Base-by-base conservation (phyloP, 1,140 invertebrate genomes). In the Philotrypesis tridentata region DNA sequence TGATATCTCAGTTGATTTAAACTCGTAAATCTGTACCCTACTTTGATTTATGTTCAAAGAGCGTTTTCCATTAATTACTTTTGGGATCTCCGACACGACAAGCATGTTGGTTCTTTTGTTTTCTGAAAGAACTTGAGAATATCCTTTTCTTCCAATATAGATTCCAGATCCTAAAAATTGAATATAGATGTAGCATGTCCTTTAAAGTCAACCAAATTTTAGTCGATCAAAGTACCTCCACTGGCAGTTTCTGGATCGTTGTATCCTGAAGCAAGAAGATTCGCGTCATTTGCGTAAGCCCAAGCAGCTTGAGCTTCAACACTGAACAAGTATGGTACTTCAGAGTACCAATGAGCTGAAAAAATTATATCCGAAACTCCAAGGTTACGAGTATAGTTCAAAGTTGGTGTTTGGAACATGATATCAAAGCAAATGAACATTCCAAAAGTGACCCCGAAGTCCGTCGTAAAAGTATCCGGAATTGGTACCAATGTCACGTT, bases 371-470 rank as follows among this genome's bases (percentile, higher is more conserved):
- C 95, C 5, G 92, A 94, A 1, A 97, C 87, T 0, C 91, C 89
- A 9, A 90, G 80, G 33, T 93, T 89, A 29, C 92, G 84, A 0
- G 95, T 92, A 1, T 96, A 86, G 33, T 91, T 86, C 8, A 93
- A 85, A 0, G 93, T 90, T 0, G 96, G 96, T 5, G 92, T 87
- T 65, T 93, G 85, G 86, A 95, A 95, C 1, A 97, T 83, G 27
- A 97, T 92, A 87, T 98, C 96, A 84, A 96, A 96, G 83, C 96
- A 96, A 75, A 94, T 95, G 29, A 97, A 92, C 1, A 94, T 90
- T 1, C 96, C 97, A 87, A 98, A 98, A 21, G 92, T 95, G 0
- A 97, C 96, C 6, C 95, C 95, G 86, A 97, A 98, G 88, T 97
- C 96, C 0, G 97, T 97, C 7, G 91, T 89, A 82, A 98, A 97